A percentile compares a stretch with the other conserved stretches of the same genome.
These are phyloP conservation scores for Saccostrea cuccullata DNA, from an alignment of 1,140 invertebrate species.

Conservation along the genomic window DNA sequence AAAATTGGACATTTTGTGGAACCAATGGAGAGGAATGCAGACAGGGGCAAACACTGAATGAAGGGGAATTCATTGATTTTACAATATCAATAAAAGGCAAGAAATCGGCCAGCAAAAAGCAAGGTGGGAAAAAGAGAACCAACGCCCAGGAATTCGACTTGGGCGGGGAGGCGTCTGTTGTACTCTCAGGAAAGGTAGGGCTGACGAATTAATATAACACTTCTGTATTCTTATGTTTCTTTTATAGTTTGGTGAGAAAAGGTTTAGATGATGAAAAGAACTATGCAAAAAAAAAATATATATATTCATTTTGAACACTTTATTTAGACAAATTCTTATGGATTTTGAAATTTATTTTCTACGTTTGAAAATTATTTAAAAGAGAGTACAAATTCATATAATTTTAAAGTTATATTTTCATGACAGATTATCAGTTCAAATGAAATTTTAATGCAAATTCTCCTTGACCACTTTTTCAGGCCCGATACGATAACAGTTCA, in stretches of 20 bases:
- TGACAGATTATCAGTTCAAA: no score
- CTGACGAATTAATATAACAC: not conserved
- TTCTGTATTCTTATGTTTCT: not conserved
- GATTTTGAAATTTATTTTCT: no score
- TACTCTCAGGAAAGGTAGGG: not conserved
- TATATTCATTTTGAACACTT: no score
- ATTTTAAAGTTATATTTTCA: no score
- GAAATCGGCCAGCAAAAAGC: constrained; percentile 8
- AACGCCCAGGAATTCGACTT: not conserved
- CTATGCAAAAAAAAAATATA: no score
- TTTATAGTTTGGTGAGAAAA: not conserved
- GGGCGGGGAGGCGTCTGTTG: not conserved
- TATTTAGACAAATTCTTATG: no score
- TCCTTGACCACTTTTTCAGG: not conserved
- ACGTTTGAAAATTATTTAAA: no score
- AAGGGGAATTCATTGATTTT: constrained; percentile 40
- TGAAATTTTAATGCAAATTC: no score
- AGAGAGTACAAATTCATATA: no score
- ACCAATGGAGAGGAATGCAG: not conserved
- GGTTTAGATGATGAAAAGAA: not conserved
- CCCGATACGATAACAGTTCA: not conserved
- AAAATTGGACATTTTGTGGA: constrained; percentile 48
- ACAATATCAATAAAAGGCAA: constrained; percentile 24
- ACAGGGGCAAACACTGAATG: not conserved
- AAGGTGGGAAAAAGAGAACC: not conserved